phyloP scores from a whole-genome alignment of 2,888 invertebrate genomes.

The Dusona sp. region DNA sequence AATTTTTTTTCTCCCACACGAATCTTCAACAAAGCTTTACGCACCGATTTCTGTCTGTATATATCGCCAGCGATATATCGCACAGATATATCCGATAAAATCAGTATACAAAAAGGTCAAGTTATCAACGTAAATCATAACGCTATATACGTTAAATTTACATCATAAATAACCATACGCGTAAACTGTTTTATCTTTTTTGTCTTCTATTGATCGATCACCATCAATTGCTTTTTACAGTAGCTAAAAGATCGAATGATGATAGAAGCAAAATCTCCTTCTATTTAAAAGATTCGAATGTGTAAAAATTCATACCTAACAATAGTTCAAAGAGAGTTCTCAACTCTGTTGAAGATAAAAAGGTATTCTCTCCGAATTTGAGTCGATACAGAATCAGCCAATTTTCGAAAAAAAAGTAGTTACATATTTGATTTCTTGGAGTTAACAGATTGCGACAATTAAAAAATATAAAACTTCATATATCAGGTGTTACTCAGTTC shows the following conservation, averaged over 20 bases:
- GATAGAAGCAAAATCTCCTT: neutral
- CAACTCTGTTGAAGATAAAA: neutral
- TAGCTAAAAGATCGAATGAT: neutral
- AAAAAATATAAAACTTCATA: neutral
- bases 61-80: conserved; percentile 21
- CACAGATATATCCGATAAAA: conserved; percentile 14
- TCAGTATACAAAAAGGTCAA: conserved; percentile 31
- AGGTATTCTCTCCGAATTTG: too few relatives aligned
- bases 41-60: conserved; percentile 18
- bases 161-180: conserved; percentile 2
- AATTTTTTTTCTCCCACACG: conserved; percentile 50
- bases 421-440: neutral
- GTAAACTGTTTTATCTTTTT: neutral
- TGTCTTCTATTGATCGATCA: neutral
- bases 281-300: neutral
- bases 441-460: neutral
- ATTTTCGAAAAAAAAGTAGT: neutral
- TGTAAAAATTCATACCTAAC: neutral
- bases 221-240: neutral
- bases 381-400: too few relatives aligned
- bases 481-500: neutral
- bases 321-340: neutral
- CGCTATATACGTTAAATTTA: conserved; percentile 1
- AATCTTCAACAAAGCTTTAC: conserved; percentile 43
- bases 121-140: conserved; percentile 8